These are phyloP conservation scores for Halesus radiatus DNA, from an alignment of 1,140 invertebrate species.

Conservation along the genomic window DNA sequence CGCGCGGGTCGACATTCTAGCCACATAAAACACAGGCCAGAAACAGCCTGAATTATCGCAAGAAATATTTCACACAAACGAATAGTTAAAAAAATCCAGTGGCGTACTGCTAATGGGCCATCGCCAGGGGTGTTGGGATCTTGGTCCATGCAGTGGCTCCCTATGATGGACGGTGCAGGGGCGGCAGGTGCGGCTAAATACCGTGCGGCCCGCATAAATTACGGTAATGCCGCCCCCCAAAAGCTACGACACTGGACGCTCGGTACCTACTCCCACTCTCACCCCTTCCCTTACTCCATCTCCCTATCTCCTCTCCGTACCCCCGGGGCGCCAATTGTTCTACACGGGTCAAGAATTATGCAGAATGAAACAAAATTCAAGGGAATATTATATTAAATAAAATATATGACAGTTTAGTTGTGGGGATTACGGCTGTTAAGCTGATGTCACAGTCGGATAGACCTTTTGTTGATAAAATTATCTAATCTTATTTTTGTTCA, in stretches of 20 bases:
- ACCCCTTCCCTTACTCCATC: too few relatives aligned
- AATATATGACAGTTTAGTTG: too few relatives aligned
- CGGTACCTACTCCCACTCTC: background rate
- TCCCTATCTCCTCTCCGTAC: background rate
- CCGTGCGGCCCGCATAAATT: conserved; percentile 56
- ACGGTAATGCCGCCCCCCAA: conserved; percentile 52
- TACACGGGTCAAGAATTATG: conserved; percentile 32
- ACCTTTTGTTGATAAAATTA: too few relatives aligned
- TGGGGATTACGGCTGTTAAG: too few relatives aligned
- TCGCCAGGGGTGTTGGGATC: conserved; percentile 29
- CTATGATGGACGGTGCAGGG: conserved; percentile 53
- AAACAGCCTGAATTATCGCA: conserved; percentile 22
- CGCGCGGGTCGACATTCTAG: background rate
- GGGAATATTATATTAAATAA: background rate
- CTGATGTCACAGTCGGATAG: too few relatives aligned
- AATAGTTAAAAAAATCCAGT: conserved; percentile 34
- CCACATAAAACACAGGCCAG: conserved; percentile 9
- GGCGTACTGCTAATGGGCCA: conserved; percentile 37
- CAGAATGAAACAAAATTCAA: background rate
- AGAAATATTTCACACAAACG: conserved; percentile 27
- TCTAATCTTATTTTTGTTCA: too few relatives aligned
- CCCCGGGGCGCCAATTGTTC: conserved; percentile 12
- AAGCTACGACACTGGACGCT: conserved; percentile 32
- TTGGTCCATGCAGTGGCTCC: conserved; percentile 34
- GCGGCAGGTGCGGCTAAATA: conserved; percentile 57